Evolutionary conservation across 2,888 invertebrate genomes (phyloP).

Genomic region (Eurytoma californica): DNA sequence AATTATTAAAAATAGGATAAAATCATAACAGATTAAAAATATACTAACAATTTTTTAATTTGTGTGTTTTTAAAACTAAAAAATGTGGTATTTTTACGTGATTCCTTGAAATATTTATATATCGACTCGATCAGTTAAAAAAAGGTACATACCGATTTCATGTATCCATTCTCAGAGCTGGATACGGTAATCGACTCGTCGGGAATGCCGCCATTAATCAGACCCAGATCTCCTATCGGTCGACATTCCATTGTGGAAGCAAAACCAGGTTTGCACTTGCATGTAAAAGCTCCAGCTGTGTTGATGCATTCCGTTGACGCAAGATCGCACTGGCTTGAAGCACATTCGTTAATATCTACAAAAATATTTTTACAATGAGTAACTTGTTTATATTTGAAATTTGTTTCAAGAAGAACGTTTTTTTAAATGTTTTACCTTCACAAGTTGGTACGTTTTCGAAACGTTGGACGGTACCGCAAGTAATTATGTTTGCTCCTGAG

Average conservation of each 20-base stretch:
- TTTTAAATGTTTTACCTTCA: slow-evolving; percentile 78
- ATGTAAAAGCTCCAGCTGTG: slow-evolving; percentile 91
- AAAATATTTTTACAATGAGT: slow-evolving; percentile 46
- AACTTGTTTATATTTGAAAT: background rate
- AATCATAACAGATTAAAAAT: background rate
- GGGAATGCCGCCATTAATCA: slow-evolving; percentile 91
- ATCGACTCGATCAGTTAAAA: background rate
- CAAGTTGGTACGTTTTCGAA: slow-evolving; percentile 91
- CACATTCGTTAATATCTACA: slow-evolving; percentile 91
- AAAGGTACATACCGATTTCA: slow-evolving; percentile 81
- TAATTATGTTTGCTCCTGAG: slow-evolving; percentile 87
- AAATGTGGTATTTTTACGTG: background rate
- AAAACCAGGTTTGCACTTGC: slow-evolving; percentile 90
- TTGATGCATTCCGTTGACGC: slow-evolving; percentile 94
- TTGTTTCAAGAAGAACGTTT: too few species aligned
- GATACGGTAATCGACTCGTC: slow-evolving; percentile 93
- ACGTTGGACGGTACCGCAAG: slow-evolving; percentile 88
- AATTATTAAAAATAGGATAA: background rate
- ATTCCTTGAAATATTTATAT: background rate
- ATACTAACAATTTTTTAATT: background rate
- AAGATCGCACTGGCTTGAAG: slow-evolving; percentile 90
- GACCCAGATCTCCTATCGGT: slow-evolving; percentile 91
- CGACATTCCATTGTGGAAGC: slow-evolving; percentile 91
- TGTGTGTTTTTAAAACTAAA: background rate
- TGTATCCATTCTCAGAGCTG: slow-evolving; percentile 87